Conservation (phyloP, 2,113 vertebrate genomes). For the Pagrus major region DNA sequence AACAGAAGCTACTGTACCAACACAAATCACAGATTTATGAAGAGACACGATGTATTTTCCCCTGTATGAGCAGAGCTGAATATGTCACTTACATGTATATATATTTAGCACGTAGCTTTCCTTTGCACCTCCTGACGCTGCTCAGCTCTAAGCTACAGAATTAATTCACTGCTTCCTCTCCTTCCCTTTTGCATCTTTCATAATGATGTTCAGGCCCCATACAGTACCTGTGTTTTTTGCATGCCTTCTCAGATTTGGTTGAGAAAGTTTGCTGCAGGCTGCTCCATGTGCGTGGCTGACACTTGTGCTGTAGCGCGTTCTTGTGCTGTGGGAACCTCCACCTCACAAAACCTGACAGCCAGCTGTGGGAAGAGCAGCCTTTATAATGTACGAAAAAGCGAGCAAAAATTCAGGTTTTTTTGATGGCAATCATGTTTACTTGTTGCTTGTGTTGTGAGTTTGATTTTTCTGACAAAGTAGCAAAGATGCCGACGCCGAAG, state of each 20-base stretch:
- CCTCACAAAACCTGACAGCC: constrained; percentile 53
- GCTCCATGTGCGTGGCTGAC: constrained; percentile 35
- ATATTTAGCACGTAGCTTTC: constrained; percentile 7
- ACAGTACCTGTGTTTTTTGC: constrained; percentile 39
- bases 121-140: constrained; percentile 6
- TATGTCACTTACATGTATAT: background rate
- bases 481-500: constrained; percentile 21
- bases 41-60: background rate
- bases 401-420: constrained; percentile 5
- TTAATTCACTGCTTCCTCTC: constrained; percentile 7
- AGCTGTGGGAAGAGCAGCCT: constrained; percentile 27
- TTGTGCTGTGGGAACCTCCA: constrained; percentile 27
- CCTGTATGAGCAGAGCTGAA: constrained; percentile 7
- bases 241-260: constrained; percentile 26
- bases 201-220: constrained; percentile 21
- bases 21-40: background rate
- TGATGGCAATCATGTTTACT: constrained; percentile 35
- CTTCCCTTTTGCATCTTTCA: constrained; percentile 33
- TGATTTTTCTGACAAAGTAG: constrained; percentile 31
- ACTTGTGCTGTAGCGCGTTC: constrained; percentile 45
- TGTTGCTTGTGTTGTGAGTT: constrained; percentile 17
- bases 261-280: constrained; percentile 47
- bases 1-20: background rate
- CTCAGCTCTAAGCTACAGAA: constrained; percentile 19
- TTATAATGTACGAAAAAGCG: constrained; percentile 42